Base-by-base conservation (phyloP, 1,140 invertebrate species). In the Neelides sp. region DNA sequence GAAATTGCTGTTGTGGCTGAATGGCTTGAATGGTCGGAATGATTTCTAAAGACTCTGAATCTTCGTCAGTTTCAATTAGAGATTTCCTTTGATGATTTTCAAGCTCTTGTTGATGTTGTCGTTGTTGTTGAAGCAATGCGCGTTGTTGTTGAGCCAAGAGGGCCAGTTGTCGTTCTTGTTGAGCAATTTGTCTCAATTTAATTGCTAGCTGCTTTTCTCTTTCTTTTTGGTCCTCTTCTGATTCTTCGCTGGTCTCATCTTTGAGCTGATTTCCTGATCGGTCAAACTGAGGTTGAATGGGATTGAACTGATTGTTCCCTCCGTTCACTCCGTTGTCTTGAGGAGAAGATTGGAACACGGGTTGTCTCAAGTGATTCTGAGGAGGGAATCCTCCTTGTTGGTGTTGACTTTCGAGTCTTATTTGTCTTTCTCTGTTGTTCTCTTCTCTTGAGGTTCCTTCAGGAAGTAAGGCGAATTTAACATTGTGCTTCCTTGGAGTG, bases 401-500 rank as follows among this genome's bases (percentile, higher is more conserved):
- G 26, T 53, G 42, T 41, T 57, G 55, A 49, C 50, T 53, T 43
- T 57, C 55, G 24, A 23, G 40, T 19, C 48, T 46, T 4, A 50
- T 27, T 47, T 57, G 55, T 19, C 55, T 45, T 52, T 57, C 55
- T 44, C 42, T 43, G 23, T 45, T 42, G 12, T 52, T 39, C 23
- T 49, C 50, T 7, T 43, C 32, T n/a, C n/a, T n/a, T 7, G 42
- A 28, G 1, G 26, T 35, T 20, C 41, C 35, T 50, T 36, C 24
- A 3, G 49, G 23, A 2, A 51, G 23, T 3, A 45, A n/a, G 15
- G 49, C 52, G 36, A 59, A 59, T 27, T 59, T 53, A 0, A 56
- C 51, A 37, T 54, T 54, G 24, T 59, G 54, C 27, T 56, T 51
- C 22, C 58, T 34, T n/a, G 58, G 58, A 12, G 58, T 59, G 30